Conservation (phyloP, 37 sponge, comb jelly and placozoan genomes). For the Ephydatia muelleri region DNA sequence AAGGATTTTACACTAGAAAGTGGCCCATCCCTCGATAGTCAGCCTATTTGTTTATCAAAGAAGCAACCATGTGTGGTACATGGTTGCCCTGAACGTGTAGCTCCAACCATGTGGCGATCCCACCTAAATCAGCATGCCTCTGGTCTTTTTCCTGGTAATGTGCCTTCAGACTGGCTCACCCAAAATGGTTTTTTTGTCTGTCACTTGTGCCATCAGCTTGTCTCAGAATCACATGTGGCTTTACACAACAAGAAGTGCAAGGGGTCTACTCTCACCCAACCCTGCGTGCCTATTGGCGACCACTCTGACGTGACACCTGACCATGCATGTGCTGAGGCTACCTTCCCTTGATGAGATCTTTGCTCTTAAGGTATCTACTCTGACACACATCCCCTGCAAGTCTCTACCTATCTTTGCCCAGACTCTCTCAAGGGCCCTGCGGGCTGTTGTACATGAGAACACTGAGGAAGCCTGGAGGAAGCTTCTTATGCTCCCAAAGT, state of each 20-base stretch:
- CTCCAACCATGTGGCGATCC: background rate
- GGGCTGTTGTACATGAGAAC: too few species aligned
- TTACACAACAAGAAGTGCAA: background rate
- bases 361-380: too few species aligned
- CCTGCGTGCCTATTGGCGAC: background rate
- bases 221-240: background rate
- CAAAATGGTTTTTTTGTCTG: background rate
- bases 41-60: background rate
- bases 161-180: background rate
- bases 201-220: background rate
- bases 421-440: too few species aligned
- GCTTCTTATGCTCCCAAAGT: too few species aligned
- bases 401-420: too few species aligned
- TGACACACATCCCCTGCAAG: too few species aligned
- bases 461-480: too few species aligned
- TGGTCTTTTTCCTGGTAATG: background rate
- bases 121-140: slow-evolving; percentile 1
- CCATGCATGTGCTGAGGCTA: background rate
- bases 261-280: background rate
- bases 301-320: background rate
- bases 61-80: background rate
- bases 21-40: background rate
- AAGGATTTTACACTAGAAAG: background rate
- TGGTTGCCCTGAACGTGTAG: background rate
- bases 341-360: too few species aligned